phyloP scores from a whole-genome alignment of 2,113 vertebrate species.

The Rhegmatorhina hoffmannsi region DNA sequence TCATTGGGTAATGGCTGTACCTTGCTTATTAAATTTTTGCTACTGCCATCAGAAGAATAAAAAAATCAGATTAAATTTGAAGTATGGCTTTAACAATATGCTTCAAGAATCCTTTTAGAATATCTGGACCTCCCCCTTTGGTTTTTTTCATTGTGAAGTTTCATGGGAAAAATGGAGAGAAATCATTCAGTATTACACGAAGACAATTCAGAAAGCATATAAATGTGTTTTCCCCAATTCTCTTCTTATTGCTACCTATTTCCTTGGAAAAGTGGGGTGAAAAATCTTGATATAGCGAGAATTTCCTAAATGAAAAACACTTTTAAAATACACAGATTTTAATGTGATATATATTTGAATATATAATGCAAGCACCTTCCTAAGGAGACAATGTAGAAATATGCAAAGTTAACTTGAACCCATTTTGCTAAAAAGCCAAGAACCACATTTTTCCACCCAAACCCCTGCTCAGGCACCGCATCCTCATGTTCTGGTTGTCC shows the following conservation, averaged over 20 bases:
- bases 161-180: neutral
- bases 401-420: neutral
- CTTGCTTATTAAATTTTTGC: neutral
- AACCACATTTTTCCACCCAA: neutral
- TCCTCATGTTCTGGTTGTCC: neutral
- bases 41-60: conserved; percentile 3
- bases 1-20: neutral
- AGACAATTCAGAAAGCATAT: neutral
- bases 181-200: neutral
- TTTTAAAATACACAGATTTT: neutral
- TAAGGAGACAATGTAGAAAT: neutral
- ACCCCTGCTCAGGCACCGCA: neutral
- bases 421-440: neutral
- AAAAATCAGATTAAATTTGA: neutral
- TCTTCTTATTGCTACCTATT: neutral
- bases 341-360: neutral
- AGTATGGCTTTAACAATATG: neutral
- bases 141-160: neutral
- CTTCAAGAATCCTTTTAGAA: conserved; percentile 5
- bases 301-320: neutral
- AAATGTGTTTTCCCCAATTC: neutral
- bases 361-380: neutral
- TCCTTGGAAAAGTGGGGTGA: neutral
- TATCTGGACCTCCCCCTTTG: neutral
- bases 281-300: neutral